Evolutionary conservation across 2,113 vertebrate species (phyloP).

Genomic region (Microtus ochrogaster): DNA sequence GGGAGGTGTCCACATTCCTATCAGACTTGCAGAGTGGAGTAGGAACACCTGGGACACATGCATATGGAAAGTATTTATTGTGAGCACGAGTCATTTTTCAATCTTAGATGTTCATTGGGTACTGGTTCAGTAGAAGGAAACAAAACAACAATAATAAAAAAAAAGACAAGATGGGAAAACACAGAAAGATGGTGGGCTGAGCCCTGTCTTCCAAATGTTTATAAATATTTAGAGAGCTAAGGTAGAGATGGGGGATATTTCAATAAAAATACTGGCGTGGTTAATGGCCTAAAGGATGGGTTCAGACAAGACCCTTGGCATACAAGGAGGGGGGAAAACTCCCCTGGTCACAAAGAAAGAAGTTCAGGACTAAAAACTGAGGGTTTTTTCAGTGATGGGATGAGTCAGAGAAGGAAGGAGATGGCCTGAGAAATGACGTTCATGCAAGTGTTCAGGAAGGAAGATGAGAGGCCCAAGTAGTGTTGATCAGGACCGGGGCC

Average conservation of each 20-base stretch:
- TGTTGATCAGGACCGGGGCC: not conserved
- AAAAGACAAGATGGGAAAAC: not conserved
- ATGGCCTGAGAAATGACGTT: not conserved
- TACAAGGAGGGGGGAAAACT: not conserved
- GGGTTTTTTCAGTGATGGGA: not conserved
- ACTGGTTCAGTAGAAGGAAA: not conserved
- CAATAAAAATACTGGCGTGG: not conserved
- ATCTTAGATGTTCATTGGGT: not conserved
- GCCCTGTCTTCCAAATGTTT: not conserved
- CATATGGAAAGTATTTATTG: not conserved
- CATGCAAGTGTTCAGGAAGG: not conserved
- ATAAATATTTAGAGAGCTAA: not conserved
- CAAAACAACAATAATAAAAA: not conserved
- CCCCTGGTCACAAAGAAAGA: not conserved
- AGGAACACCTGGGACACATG: rapidly evolving
- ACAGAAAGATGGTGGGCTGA: not conserved
- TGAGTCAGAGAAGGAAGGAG: not conserved
- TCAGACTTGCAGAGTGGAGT: rapidly evolving
- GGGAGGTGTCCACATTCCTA: not conserved
- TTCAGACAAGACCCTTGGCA: not conserved
- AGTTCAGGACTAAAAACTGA: not conserved
- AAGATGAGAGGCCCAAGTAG: not conserved
- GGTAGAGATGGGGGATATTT: not conserved
- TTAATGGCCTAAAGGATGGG: not conserved
- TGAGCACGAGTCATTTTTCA: not conserved